These are phyloP conservation scores for Pogonus chalceus DNA, from an alignment of 1,140 invertebrate species.

Conservation along the genomic window DNA sequence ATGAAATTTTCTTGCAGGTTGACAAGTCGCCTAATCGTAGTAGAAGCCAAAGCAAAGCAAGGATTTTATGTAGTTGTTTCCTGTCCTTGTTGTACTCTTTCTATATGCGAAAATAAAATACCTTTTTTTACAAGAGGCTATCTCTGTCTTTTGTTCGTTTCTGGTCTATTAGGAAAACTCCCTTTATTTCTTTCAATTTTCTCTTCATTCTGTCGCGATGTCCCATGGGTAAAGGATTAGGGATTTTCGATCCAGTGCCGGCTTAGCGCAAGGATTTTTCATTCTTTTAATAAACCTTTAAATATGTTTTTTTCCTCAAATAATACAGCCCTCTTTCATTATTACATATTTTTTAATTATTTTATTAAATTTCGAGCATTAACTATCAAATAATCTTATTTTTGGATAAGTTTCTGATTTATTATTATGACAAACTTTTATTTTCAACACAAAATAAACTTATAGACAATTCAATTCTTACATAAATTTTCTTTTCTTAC, in stretches of 20 bases:
- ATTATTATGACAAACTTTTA: too few relatives aligned
- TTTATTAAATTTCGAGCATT: too few relatives aligned
- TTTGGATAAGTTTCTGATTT: too few relatives aligned
- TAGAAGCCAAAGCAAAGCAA: conserved; percentile 11
- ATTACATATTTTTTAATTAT: too few relatives aligned
- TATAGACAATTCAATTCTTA: too few relatives aligned
- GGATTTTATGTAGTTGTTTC: conserved; percentile 8
- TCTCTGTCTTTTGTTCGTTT: conserved; percentile 19
- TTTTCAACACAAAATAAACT: too few relatives aligned
- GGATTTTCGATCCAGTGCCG: conserved; percentile 6
- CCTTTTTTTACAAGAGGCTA: not conserved
- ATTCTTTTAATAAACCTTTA: too few relatives aligned
- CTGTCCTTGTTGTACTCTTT: too few relatives aligned
- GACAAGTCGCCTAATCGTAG: conserved; percentile 32
- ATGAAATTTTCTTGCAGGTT: conserved; percentile 33
- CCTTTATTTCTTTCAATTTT: conserved; percentile 33
- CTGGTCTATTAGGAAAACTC: conserved; percentile 27
- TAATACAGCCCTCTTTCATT: too few relatives aligned
- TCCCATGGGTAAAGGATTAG: conserved; percentile 22
- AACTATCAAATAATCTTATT: too few relatives aligned
- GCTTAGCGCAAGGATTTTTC: not conserved
- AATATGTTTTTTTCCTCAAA: too few relatives aligned
- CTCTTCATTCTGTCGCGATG: conserved; percentile 27
- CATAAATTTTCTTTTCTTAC: too few relatives aligned
- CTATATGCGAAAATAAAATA: conserved; percentile 25